phyloP scores from a whole-genome alignment of 92 coral and sea anemone genomes.

The Ricordea florida region DNA sequence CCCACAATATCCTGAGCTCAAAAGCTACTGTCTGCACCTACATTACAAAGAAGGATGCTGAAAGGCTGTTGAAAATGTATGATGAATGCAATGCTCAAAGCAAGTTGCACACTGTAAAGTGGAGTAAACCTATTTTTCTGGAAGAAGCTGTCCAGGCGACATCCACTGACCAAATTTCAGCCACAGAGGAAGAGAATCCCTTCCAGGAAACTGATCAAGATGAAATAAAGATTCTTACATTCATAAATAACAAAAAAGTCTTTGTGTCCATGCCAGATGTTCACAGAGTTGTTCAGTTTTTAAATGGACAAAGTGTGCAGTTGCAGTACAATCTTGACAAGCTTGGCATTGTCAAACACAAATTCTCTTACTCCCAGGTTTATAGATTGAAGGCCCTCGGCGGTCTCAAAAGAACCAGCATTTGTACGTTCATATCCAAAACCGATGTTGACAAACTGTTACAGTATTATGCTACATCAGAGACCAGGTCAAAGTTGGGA shows the following conservation, averaged over 20 bases:
- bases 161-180: neutral
- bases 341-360: constrained; percentile 65
- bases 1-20: constrained; percentile 67
- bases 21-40: constrained; percentile 86
- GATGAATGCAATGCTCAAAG: constrained; percentile 6
- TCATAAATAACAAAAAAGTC: constrained; percentile 58
- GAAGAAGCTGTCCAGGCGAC: constrained; percentile 9
- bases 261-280: constrained; percentile 85
- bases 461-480: constrained; percentile 66
- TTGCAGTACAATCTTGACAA: constrained; percentile 76
- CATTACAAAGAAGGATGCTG: constrained; percentile 78
- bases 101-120: constrained; percentile 48
- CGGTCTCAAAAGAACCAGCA: constrained; percentile 77
- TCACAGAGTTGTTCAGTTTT: constrained; percentile 79
- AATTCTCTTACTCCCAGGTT: constrained; percentile 76
- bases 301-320: constrained; percentile 89
- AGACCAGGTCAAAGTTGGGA: constrained; percentile 42
- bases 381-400: constrained; percentile 71
- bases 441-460: constrained; percentile 70
- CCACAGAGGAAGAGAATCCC: neutral
- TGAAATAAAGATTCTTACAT: constrained; percentile 59
- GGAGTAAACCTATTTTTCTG: constrained; percentile 67
- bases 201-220: neutral
- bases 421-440: constrained; percentile 78
- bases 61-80: constrained; percentile 78